Conservation (phyloP, 2,797 vertebrate genomes). For the Leptatherina wallacei region DNA sequence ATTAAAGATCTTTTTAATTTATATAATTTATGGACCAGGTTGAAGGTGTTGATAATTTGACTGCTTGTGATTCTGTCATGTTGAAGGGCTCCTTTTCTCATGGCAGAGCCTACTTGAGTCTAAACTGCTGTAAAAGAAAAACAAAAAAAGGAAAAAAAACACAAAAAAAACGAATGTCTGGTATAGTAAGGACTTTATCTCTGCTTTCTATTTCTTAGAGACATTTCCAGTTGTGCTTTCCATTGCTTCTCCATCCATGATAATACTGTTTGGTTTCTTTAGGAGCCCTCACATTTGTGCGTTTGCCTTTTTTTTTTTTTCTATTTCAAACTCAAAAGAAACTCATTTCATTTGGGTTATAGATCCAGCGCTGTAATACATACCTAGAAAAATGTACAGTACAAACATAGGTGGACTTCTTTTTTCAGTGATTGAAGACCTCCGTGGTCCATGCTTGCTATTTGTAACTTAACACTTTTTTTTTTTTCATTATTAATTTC, state of each 20-base stretch:
- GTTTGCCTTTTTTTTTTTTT: constrained; percentile 14
- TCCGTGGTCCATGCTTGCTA: constrained; percentile 75
- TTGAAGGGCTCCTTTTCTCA: constrained; percentile 77
- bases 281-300: constrained; percentile 68
- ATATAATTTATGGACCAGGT: constrained; percentile 91
- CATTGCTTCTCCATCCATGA: constrained; percentile 74
- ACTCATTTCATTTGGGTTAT: constrained; percentile 72
- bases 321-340: constrained; percentile 1
- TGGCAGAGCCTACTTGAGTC: constrained; percentile 80
- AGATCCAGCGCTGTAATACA: constrained; percentile 78
- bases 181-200: constrained; percentile 79
- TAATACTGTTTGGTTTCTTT: constrained; percentile 68
- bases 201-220: constrained; percentile 74
- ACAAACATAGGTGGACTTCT: constrained; percentile 76
- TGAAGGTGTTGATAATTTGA: constrained; percentile 83
- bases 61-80: constrained; percentile 79
- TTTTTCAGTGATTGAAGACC: constrained; percentile 77
- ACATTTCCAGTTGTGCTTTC: constrained; percentile 69
- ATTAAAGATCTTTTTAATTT: constrained; percentile 83
- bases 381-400: constrained; percentile 82
- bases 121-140: constrained; percentile 84
- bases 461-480: constrained; percentile 74
- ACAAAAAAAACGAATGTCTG: constrained; percentile 70
- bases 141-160: constrained; percentile 14
- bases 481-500: constrained; percentile 56